A percentile compares a stretch with the other conserved stretches of the same genome.
Evolutionary conservation across 2,113 vertebrate genomes (phyloP).

Genomic region (Odocoileus virginianus): DNA sequence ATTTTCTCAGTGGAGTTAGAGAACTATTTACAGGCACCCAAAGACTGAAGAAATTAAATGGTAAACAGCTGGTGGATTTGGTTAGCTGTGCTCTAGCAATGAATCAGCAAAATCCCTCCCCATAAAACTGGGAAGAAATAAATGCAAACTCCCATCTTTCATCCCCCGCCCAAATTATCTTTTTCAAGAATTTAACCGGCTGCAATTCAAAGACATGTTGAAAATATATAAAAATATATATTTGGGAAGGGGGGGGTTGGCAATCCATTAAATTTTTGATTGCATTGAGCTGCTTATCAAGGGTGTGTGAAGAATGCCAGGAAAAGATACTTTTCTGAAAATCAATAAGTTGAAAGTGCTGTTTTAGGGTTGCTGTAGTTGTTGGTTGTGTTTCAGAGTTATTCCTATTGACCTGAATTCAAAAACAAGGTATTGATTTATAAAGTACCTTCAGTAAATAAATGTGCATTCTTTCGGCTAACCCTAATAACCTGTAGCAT

Average conservation of each 20-base stretch:
- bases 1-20: neutral
- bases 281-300: conserved; percentile 73
- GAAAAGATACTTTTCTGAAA: conserved; percentile 80
- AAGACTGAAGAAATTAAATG: neutral
- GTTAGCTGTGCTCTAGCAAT: neutral
- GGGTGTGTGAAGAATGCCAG: conserved; percentile 79
- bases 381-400: conserved; percentile 82
- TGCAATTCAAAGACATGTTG: conserved; percentile 32
- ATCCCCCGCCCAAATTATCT: neutral
- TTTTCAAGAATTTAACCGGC: conserved; percentile 42
- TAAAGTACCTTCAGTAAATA: conserved; percentile 84
- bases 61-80: neutral
- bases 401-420: conserved; percentile 83
- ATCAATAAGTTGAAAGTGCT: conserved; percentile 80
- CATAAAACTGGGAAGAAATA: neutral
- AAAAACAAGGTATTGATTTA: conserved; percentile 84
- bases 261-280: conserved; percentile 71
- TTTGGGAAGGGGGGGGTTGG: conserved; percentile 11
- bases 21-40: neutral
- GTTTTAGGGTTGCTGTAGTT: conserved; percentile 80
- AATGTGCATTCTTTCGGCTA: conserved; percentile 77
- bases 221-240: conserved; percentile 39
- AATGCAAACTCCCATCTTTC: neutral
- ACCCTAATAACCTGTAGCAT: conserved; percentile 73
- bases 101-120: neutral